Evolutionary conservation across 2,113 vertebrate genomes (phyloP).

Genomic region (Marmota flaviventris): DNA sequence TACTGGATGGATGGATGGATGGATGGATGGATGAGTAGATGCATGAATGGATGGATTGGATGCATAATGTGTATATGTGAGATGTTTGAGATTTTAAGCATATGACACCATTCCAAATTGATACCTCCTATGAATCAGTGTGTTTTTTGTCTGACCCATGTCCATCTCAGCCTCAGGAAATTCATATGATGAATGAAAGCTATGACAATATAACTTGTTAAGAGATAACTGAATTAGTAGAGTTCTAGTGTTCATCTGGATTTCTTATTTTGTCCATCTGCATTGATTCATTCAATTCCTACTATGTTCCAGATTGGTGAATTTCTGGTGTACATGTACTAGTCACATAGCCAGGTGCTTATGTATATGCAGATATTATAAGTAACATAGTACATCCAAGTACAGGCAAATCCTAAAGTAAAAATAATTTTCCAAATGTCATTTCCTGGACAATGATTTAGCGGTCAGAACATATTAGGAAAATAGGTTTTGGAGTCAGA

Average conservation of each 20-base stretch:
- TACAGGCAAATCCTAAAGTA: not conserved
- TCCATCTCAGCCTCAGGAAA: conserved; percentile 5
- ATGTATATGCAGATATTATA: not conserved
- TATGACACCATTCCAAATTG: not conserved
- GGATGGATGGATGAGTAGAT: not conserved
- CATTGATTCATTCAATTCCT: not conserved
- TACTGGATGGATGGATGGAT: not conserved
- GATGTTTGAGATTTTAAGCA: not conserved
- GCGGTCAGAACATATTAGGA: conserved; percentile 5
- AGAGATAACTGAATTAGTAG: conserved; percentile 13
- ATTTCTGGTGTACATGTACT: conserved; percentile 14
- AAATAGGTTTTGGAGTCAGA: not conserved
- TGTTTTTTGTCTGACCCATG: not conserved
- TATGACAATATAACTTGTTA: not conserved
- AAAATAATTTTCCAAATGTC: not conserved
- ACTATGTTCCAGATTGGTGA: not conserved
- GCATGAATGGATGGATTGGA: not conserved
- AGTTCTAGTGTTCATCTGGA: not conserved
- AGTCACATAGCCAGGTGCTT: conserved; percentile 16
- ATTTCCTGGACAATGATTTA: not conserved
- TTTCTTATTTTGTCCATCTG: conserved; percentile 45
- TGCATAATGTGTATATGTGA: not conserved
- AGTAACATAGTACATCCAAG: not conserved
- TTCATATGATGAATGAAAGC: conserved; percentile 13
- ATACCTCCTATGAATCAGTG: not conserved